Conservation (phyloP, 2,888 invertebrate species). For the Tenodera sinensis region DNA sequence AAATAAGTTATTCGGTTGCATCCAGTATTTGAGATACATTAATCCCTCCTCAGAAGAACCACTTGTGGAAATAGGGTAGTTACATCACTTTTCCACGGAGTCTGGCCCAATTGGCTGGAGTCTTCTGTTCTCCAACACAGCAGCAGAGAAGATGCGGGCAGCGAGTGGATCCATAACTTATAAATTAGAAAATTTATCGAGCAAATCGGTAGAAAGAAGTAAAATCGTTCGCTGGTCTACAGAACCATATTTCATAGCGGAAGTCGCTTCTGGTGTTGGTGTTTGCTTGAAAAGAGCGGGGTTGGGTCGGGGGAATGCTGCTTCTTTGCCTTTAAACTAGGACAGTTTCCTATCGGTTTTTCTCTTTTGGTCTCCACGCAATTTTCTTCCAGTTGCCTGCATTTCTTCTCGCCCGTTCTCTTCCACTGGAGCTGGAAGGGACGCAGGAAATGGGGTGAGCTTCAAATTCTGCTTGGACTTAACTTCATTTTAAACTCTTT, state of each 20-base stretch:
- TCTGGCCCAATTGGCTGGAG: background rate
- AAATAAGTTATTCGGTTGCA: too few species aligned
- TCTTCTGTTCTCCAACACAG: constrained; percentile 7
- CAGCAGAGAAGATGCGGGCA: background rate
- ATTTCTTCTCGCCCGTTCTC: background rate
- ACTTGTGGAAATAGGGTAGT: background rate
- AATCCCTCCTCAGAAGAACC: background rate
- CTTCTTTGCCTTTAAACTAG: constrained; percentile 13
- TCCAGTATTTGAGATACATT: too few species aligned
- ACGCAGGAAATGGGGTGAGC: background rate
- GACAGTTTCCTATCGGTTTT: constrained; percentile 17
- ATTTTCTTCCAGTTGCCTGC: constrained; percentile 11
- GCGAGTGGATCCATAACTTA: constrained; percentile 13
- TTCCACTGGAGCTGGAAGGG: background rate
- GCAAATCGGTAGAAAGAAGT: constrained; percentile 19
- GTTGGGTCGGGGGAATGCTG: background rate
- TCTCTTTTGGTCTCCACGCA: constrained; percentile 4
- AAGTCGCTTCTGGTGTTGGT: constrained; percentile 6
- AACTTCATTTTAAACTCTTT: background rate
- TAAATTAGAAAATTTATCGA: constrained; percentile 20
- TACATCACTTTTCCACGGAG: background rate
- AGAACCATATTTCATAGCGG: constrained; percentile 16
- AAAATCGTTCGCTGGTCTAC: constrained; percentile 16
- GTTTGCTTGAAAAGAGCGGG: background rate
- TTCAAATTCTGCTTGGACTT: background rate